These are phyloP conservation scores for Synaphobranchus kaupii DNA, from an alignment of 2,797 vertebrate species.

Conservation along the genomic window DNA sequence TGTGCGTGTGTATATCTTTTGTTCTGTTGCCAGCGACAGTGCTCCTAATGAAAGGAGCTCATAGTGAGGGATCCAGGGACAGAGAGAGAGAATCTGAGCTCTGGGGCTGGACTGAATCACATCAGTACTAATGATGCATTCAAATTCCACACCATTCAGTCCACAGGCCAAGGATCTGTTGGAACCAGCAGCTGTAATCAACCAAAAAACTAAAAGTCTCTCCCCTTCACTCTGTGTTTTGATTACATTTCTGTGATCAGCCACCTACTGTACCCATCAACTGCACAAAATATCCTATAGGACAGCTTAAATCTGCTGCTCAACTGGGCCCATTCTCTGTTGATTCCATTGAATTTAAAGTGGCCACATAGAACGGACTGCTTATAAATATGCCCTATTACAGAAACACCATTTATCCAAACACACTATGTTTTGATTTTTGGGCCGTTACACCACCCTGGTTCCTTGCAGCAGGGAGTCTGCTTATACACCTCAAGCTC, in stretches of 20 bases:
- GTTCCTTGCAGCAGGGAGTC: slow-evolving; percentile 8
- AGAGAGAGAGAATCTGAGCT: slow-evolving; percentile 12
- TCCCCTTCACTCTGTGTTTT: not conserved
- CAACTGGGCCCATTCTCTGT: not conserved
- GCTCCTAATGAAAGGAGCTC: slow-evolving; percentile 16
- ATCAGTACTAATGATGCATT: not conserved
- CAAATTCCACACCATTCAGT: slow-evolving; percentile 20
- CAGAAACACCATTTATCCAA: slow-evolving; percentile 8
- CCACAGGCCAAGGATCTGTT: slow-evolving; percentile 8
- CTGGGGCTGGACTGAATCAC: not conserved
- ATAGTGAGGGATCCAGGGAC: slow-evolving; percentile 13
- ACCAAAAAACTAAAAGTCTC: not conserved
- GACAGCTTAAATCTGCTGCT: not conserved
- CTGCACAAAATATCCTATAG: not conserved
- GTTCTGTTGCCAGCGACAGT: not conserved
- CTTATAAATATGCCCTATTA: too few relatives aligned
- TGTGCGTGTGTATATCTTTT: not conserved
- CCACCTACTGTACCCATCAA: slow-evolving; percentile 1
- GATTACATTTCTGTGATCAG: not conserved
- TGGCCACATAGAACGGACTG: not conserved
- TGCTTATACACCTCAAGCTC: not conserved
- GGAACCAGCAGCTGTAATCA: slow-evolving; percentile 18
- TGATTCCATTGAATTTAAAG: not conserved
- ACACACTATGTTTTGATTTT: slow-evolving; percentile 4
- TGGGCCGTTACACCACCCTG: not conserved